A percentile compares a stretch with the other conserved stretches of the same genome.
phyloP scores from a whole-genome alignment of 2,797 vertebrate genomes.

The Apogon talboti region DNA sequence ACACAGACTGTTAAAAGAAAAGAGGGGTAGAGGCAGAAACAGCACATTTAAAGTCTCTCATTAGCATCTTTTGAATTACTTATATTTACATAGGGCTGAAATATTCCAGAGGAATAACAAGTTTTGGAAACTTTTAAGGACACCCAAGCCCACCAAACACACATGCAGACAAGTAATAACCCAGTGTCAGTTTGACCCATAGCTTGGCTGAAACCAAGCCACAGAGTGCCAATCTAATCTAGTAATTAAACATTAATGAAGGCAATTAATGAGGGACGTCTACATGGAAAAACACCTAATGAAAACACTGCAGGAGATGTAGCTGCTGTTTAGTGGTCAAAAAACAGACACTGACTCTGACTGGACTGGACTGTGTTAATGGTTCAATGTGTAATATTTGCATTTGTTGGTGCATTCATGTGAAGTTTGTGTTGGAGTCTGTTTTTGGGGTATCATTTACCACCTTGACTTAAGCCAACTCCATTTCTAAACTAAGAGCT shows the following conservation, averaged over 20 bases:
- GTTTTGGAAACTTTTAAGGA: slow-evolving; percentile 52
- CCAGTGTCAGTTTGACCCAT: slow-evolving; percentile 53
- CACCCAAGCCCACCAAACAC: slow-evolving; percentile 30
- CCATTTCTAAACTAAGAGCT: too few species aligned
- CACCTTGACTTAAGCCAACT: too few species aligned
- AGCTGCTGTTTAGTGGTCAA: slow-evolving; percentile 9
- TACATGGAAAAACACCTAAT: slow-evolving; percentile 53
- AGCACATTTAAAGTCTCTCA: slow-evolving; percentile 35
- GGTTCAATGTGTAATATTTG: too few species aligned
- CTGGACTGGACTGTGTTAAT: neutral
- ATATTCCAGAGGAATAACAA: slow-evolving; percentile 32
- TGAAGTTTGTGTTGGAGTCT: too few species aligned
- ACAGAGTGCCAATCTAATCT: slow-evolving; percentile 57
- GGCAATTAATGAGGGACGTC: slow-evolving; percentile 55
- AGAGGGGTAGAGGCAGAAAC: neutral
- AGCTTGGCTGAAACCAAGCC: slow-evolving; percentile 49
- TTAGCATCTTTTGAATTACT: slow-evolving; percentile 41
- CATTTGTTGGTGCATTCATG: too few species aligned
- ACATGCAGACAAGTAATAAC: slow-evolving; percentile 40
- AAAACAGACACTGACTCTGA: slow-evolving; percentile 7
- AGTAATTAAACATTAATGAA: slow-evolving; percentile 72
- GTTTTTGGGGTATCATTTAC: too few species aligned
- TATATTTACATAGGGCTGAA: slow-evolving; percentile 22
- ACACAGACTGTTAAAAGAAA: slow-evolving; percentile 5
- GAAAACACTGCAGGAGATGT: slow-evolving; percentile 41